phyloP scores from a whole-genome alignment of 2,888 invertebrate species.

The Heterodera filipjevi region DNA sequence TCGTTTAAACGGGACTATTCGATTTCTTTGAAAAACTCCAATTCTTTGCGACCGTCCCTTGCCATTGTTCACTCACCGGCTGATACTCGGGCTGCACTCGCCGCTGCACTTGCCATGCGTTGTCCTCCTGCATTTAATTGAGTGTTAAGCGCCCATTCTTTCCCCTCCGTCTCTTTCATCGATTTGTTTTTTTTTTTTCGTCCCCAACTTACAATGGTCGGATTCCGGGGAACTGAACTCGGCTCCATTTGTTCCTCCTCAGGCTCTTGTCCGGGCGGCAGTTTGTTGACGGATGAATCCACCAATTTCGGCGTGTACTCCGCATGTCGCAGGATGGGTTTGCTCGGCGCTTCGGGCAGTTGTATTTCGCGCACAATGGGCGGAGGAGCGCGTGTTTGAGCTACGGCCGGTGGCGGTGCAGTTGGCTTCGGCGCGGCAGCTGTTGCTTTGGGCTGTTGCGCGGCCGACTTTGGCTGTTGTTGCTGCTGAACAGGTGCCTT shows the following conservation, averaged over 20 bases:
- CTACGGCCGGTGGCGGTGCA: neutral
- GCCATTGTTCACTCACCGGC: constrained; percentile 15
- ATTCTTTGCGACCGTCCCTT: neutral
- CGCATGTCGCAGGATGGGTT: constrained; percentile 13
- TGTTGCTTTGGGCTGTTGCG: constrained; percentile 12
- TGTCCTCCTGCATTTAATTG: constrained; percentile 31
- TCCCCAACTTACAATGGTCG: constrained; percentile 12
- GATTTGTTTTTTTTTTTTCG: neutral
- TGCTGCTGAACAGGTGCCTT: constrained; percentile 2
- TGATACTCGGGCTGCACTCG: constrained; percentile 37
- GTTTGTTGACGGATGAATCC: constrained; percentile 34
- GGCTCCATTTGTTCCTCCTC: constrained; percentile 40
- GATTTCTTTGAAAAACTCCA: too few relatives aligned
- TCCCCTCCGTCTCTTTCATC: neutral
- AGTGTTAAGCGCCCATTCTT: neutral
- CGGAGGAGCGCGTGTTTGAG: constrained; percentile 20
- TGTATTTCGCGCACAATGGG: constrained; percentile 18
- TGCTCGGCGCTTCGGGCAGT: constrained; percentile 15
- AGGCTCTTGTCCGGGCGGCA: constrained; percentile 40
- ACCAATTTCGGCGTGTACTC: constrained; percentile 19
- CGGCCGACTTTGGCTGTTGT: constrained; percentile 29
- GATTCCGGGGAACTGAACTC: neutral
- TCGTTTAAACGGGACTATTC: neutral
- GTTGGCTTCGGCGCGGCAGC: neutral
- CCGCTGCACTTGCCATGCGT: constrained; percentile 38